These are phyloP conservation scores for Cosmorhoe ocellata DNA, from an alignment of 2,888 invertebrate species.

Conservation along the genomic window DNA sequence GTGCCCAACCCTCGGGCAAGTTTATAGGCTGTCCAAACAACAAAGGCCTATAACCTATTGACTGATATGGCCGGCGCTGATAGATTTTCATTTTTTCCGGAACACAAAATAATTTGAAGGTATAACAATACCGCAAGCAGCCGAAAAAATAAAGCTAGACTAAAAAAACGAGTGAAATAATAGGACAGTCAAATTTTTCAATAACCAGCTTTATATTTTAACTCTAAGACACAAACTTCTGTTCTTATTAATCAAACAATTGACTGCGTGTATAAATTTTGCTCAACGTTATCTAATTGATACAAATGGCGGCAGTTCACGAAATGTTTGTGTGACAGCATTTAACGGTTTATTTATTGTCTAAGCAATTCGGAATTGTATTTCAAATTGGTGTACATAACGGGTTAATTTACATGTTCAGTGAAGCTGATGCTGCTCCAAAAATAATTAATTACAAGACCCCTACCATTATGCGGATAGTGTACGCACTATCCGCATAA, in stretches of 20 bases:
- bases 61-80: too few relatives aligned
- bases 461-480: too few relatives aligned
- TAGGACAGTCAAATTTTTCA: background rate
- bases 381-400: constrained; percentile 13
- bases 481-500: too few relatives aligned
- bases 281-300: constrained; percentile 35
- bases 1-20: too few relatives aligned
- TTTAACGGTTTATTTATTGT: constrained; percentile 29
- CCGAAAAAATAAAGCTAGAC: too few relatives aligned
- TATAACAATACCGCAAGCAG: too few relatives aligned
- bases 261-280: constrained; percentile 34
- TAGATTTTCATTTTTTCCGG: too few relatives aligned
- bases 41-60: too few relatives aligned
- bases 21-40: too few relatives aligned
- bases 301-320: constrained; percentile 36
- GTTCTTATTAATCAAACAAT: constrained; percentile 40
- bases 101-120: too few relatives aligned
- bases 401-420: constrained; percentile 2
- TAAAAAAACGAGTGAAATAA: too few relatives aligned
- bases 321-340: constrained; percentile 36
- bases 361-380: constrained; percentile 18
- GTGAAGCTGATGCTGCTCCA: background rate
- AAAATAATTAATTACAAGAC: background rate
- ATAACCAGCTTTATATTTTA: background rate
- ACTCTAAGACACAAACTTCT: background rate